These are phyloP conservation scores for Plecotus auritus DNA, from an alignment of 2,113 vertebrate genomes.

Conservation along the genomic window DNA sequence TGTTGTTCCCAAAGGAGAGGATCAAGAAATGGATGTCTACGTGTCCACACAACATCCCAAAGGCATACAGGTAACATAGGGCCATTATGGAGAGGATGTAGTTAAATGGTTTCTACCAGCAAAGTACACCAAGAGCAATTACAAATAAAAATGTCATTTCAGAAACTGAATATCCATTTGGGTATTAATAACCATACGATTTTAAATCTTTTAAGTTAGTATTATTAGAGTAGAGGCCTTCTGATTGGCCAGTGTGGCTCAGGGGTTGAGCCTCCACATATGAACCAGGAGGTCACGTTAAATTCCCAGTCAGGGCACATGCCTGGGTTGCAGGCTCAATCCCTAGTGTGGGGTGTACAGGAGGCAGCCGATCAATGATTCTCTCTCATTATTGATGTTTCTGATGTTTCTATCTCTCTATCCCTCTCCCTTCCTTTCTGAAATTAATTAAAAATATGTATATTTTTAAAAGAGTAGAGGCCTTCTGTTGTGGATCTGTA, in stretches of 20 bases:
- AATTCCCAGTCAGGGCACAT: no score
- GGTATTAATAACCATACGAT: not conserved
- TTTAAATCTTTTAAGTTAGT: not conserved
- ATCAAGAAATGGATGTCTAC: slow-evolving; percentile 83
- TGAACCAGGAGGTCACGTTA: no score
- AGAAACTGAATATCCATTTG: not conserved
- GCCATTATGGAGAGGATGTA: not conserved
- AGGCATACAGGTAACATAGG: slow-evolving; percentile 75
- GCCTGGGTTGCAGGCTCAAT: no score
- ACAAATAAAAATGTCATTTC: not conserved
- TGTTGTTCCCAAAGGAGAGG: slow-evolving; percentile 80
- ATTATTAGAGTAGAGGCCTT: not conserved
- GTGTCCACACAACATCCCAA: slow-evolving; percentile 79
- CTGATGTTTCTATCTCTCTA: no score
- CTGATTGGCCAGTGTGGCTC: not conserved
- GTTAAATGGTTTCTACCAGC: not conserved
- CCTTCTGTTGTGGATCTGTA: not conserved
- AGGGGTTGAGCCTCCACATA: no score
- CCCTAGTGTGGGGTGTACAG: no score
- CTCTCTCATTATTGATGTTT: no score
- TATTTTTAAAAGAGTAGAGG: not conserved
- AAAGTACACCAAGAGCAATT: not conserved
- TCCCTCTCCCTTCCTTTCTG: no score
- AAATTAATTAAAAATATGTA: no score
- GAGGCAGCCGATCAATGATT: no score